These are phyloP conservation scores for Barypeithes pellucidus DNA, from an alignment of 2,888 invertebrate genomes.

Conservation along the genomic window DNA sequence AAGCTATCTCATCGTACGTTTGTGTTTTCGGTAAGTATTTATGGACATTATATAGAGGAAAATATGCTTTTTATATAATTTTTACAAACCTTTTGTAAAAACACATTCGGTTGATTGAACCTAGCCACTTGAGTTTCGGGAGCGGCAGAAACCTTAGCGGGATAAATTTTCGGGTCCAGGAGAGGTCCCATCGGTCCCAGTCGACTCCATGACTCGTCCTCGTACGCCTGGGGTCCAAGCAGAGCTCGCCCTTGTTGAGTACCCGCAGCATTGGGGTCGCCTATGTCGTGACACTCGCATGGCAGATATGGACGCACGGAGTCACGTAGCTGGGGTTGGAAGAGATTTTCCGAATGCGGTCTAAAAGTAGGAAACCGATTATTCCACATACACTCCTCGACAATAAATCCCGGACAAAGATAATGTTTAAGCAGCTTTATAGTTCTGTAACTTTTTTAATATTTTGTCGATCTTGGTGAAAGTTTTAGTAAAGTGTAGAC, in stretches of 20 bases:
- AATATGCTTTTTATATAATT: no score
- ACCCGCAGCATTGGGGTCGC: conserved; percentile 54
- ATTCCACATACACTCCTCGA: no score
- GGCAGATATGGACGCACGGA: conserved; percentile 42
- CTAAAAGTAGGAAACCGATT: no score
- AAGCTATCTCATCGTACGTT: no score
- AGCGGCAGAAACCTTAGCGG: conserved; percentile 73
- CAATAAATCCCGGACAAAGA: no score
- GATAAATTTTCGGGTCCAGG: conserved; percentile 77
- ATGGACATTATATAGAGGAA: no score
- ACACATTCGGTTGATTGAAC: conserved; percentile 76
- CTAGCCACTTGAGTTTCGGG: conserved; percentile 74
- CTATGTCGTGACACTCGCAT: conserved; percentile 63
- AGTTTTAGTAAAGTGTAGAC: no score
- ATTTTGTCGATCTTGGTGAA: no score
- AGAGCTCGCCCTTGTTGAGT: conserved; percentile 52
- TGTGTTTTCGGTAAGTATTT: no score
- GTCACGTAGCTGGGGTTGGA: conserved; percentile 71
- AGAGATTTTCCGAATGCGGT: conserved; percentile 70
- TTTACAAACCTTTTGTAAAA: conserved; percentile 72
- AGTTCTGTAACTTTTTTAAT: no score
- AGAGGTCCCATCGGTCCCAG: conserved; percentile 76
- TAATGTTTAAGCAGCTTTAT: no score
- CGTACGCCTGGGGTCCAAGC: conserved; percentile 62
- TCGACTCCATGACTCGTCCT: conserved; percentile 69